phyloP scores from a whole-genome alignment of 1,140 invertebrate genomes.

The Drosophila melanica region DNA sequence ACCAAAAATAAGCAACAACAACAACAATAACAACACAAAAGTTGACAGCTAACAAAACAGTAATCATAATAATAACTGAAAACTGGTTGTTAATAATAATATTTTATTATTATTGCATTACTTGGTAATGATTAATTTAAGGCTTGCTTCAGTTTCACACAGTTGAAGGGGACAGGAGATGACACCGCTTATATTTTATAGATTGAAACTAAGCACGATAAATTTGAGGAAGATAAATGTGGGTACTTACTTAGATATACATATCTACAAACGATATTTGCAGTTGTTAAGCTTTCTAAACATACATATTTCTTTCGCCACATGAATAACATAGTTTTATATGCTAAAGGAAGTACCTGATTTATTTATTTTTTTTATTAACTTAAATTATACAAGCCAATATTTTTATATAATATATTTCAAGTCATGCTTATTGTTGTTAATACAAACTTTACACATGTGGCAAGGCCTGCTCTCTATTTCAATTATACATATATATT shows the following conservation, averaged over 20 bases:
- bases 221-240: conserved; percentile 7
- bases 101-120: conserved; percentile 80
- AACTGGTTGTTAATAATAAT: conserved; percentile 76
- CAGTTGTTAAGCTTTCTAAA: conserved; percentile 1
- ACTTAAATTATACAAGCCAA: too few relatives aligned
- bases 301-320: conserved; percentile 5
- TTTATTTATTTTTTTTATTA: too few relatives aligned
- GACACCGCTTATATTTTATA: conserved; percentile 1
- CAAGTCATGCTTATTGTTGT: too few relatives aligned
- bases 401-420: too few relatives aligned
- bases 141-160: conserved; percentile 53
- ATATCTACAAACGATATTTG: too few relatives aligned
- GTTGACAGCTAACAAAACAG: conserved; percentile 58
- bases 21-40: conserved; percentile 20
- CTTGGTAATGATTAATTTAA: conserved; percentile 73
- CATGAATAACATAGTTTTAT: not conserved
- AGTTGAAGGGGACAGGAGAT: conserved; percentile 8
- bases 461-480: too few relatives aligned
- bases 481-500: too few relatives aligned
- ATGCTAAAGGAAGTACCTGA: conserved; percentile 4
- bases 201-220: conserved; percentile 4
- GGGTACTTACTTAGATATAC: not conserved
- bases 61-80: conserved; percentile 60
- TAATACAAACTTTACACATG: too few relatives aligned
- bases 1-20: conserved; percentile 19